Evolutionary conservation across 2,113 vertebrate genomes (phyloP), one percentile per base, ranked within the genome.

Genomic region (Clarias gariepinus): DNA sequence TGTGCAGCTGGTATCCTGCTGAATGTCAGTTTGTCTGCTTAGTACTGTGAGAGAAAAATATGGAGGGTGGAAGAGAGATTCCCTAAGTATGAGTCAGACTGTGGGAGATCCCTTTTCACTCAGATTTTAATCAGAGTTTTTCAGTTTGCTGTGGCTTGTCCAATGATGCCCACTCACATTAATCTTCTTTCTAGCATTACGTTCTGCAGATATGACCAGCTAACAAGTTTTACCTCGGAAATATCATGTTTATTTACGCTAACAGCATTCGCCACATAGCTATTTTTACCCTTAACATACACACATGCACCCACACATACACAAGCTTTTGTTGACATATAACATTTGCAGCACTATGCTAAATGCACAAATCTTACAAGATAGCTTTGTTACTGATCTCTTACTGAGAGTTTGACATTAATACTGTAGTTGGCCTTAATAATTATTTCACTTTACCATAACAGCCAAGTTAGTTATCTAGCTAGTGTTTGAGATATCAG

Each of bases 31-130:
- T 89, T 89, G 83, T 86, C 81, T 13, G 15, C 68, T 74, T 41
- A 57, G 28, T 58, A 57, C 77, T 60, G 69, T 25, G 1, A 60
- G 61, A 12, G 83, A 79, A 80, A 82, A 68, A 68, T 74, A 79
- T 36, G 30, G 77, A 79, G 21, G 53, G 83, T 83, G 88, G 83
- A 1, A 16, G 80, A 87, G 79, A 82, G 83, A 89, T 87, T 87
- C 83, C 83, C 73, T 80, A 33, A 36, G 82, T 55, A 78, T 89
- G 88, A 87, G 86, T 89, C 88, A 89, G 71, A 82, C 68, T 83
- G 63, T 47, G 16, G 64, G 73, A 89, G 86, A 74, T 86, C 88
- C 88, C 83, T 83, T 63, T 87, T 87, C 53, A 73, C 71, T 82
- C 71, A 66, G 47, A 21, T 47, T 86, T 69, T 30, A 18, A 66